Conservation (phyloP, 1,140 invertebrate species). For the Oncopeltus fasciatus region DNA sequence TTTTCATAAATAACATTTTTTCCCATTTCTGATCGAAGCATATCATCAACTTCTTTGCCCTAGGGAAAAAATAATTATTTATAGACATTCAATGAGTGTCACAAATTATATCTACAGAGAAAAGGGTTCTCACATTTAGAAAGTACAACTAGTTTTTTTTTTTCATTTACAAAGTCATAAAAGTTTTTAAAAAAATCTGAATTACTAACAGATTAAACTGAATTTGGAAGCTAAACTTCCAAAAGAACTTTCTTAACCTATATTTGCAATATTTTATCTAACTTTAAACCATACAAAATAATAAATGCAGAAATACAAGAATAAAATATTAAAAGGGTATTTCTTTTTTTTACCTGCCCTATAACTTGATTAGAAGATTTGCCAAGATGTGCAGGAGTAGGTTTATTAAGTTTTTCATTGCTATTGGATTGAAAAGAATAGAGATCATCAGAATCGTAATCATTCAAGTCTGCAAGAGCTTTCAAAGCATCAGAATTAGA, state of each 20-base stretch:
- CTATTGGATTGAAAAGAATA: slow-evolving; percentile 8
- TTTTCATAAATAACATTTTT: slow-evolving; percentile 12
- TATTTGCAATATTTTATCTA: no score
- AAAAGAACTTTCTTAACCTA: no score
- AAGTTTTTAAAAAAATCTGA: background rate
- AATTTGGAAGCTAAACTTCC: no score
- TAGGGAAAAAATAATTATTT: no score
- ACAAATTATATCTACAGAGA: no score
- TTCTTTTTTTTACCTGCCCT: background rate
- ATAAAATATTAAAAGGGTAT: no score
- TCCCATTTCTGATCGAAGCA: slow-evolving; percentile 1
- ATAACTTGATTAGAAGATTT: background rate
- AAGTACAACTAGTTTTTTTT: no score
- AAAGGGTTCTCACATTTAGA: no score
- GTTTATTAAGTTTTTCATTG: background rate
- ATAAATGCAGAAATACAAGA: background rate
- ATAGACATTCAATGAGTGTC: no score
- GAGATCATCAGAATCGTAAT: background rate
- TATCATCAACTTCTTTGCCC: slow-evolving; percentile 14
- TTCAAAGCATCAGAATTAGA: background rate
- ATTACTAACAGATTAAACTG: background rate
- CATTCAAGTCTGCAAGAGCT: background rate
- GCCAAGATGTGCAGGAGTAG: background rate
- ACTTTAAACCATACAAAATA: no score
- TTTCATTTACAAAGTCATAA: no score